Base-by-base conservation (phyloP, 2,113 vertebrate species). In the Eolophus roseicapilla region DNA sequence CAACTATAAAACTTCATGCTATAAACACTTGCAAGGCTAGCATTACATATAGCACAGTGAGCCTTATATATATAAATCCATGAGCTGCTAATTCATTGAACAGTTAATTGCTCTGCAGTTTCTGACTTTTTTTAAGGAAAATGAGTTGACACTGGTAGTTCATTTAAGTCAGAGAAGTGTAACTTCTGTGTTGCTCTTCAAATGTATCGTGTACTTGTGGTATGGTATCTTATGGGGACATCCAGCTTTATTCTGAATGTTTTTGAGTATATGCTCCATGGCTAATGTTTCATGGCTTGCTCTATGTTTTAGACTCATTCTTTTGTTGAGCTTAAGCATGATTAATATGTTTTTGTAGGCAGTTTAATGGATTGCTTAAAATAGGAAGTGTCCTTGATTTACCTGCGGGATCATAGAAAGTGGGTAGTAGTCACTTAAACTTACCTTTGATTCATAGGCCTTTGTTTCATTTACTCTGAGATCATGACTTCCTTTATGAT, bases 1-100 rank as follows among this genome's bases (percentile, higher is more conserved):
- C 96, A 97, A 87, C 95, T 90, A 49, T 96, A 95, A 96, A 96
- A 96, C 82, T 88, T 85, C 31, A 57, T 23, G 53, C 96, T 91
- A 95, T 97, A 97, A 97, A 97, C 93, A 90, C 95, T 95, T 84
- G 46, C 4, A 23, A 77, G 68, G 53, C 82, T 97, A 92, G 41
- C n/a, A 41, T 94, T 94, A 73, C 79, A 64, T 76, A 55, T 13
- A 93, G 84, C 33, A 47, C 73, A 50, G 69, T 62, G 33, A 90
- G 63, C 71, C 43, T 74, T 65, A 15, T 3, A 25, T 59, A 24
- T 47, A 80, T 70, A 93, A 95, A 95, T 93, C 95, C 63, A 70
- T 20, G 37, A 93, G 71, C 88, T 93, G 77, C 81, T 97, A 96
- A 96, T 94, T 95, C 93, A 94, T 93, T 77, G 79, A 87, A 81